Base-by-base conservation (phyloP, 2,797 vertebrate species). In the Microctenopoma lineatum region DNA sequence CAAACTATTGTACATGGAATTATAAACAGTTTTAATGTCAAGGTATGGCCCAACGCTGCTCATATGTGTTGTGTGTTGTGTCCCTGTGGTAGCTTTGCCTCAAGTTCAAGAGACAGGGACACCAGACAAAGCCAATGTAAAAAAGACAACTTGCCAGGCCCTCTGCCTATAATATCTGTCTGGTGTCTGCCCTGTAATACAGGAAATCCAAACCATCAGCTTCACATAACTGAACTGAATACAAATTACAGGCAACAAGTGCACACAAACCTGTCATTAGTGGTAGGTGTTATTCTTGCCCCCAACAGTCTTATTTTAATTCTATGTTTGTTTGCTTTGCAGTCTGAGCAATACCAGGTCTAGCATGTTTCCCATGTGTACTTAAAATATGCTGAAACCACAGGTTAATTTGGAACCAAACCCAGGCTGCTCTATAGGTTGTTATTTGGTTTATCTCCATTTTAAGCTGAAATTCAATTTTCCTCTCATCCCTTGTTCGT, bases 131-230 rank as follows among this genome's bases (percentile, higher is more conserved):
- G 69, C 51, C 57, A 68, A 47, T 86, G 80, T 86, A 84, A 90
- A 88, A 77, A 90, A 63, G 85, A 85, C 5, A 29, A 79, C 80
- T 73, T 64, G 69, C 75, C 58, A 59, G 77, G 80, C 71, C 79
- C 84, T 83, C 83, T 73, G 59, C 86, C 88, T 76, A 79, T 84
- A 80, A 82, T 89, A 86, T 87, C 76, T 89, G 90, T 89, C 91
- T 92, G 81, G 48, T 73, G 81, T 84, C 85, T 88, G 83, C 87
- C 85, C 81, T 93, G 85, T 93, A 93, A 94, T 93, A 92, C 90
- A 86, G 84, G 79, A 75, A 83, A 87, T 88, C 84, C 84, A 79
- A 87, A 90, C 73, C 89, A 90, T 92, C 86, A 80, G 79, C 81
- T 84, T 87, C 81, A 70, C 87, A 90, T 84, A 87, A 86, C 79